These are phyloP conservation scores for Rutilus rutilus DNA, from an alignment of 2,113 vertebrate genomes.

Conservation along the genomic window DNA sequence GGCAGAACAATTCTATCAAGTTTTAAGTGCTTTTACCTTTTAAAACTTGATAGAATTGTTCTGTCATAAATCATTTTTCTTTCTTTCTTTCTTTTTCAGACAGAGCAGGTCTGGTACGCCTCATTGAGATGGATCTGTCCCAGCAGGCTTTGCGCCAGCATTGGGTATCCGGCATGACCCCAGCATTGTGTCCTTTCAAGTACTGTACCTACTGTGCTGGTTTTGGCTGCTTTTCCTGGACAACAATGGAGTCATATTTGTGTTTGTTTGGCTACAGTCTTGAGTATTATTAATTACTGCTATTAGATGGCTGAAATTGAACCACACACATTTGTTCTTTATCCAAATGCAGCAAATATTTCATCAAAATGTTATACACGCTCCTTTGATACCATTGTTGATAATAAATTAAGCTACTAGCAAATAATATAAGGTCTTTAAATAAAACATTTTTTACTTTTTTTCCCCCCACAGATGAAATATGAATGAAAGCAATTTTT, in stretches of 20 bases:
- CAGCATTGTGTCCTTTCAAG: conserved; percentile 27
- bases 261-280: conserved; percentile 22
- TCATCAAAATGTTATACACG: neutral
- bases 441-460: neutral
- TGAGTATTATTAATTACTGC: neutral
- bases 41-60: neutral
- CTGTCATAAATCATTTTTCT: neutral
- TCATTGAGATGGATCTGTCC: conserved; percentile 10
- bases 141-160: conserved; percentile 15
- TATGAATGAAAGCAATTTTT: neutral
- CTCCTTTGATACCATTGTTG: neutral
- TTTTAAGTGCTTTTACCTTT: neutral
- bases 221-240: conserved; percentile 31
- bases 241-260: conserved; percentile 4
- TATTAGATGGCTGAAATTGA: conserved; percentile 8
- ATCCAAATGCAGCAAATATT: neutral
- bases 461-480: neutral
- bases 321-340: neutral
- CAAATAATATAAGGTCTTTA: neutral
- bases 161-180: conserved; percentile 20
- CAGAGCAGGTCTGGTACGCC: conserved; percentile 1
- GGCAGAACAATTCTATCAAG: neutral
- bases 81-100: neutral
- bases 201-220: conserved; percentile 22
- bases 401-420: too few relatives aligned